Base-by-base conservation (phyloP, 1,140 invertebrate species). In the Leptonema lineaticorne region DNA sequence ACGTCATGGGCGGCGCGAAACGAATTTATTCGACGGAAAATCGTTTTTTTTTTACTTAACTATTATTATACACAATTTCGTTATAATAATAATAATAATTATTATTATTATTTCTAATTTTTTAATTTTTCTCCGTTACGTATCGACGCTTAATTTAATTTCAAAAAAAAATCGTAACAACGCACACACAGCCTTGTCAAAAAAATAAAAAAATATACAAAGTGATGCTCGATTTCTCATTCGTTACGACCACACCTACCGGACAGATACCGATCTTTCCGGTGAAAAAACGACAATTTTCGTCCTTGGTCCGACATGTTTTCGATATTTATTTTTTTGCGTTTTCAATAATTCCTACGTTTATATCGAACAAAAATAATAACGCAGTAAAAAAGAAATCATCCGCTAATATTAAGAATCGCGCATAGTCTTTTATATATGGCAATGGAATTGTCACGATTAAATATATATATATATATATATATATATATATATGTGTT, bases 231-330 rank as follows among this genome's bases (percentile, higher is more conserved):
- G 50, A 53, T 53, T 53, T 53, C 50, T 26, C n/a, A 53, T 53
- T 53, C 24, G 50, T 53, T 53, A 53, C 24, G 50, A 53, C 50
- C 50, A 53, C 50, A 53, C 50, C 50, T 53, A 26, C 37, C 37
- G 30, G 30, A 9, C 7, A 4, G 50, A 53, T 53, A 26, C 22
- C 22, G 9, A 53, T 53, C 50, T 53, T 53, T 53, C 50, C 50
- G 50, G 22, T 53, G 4, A 22, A 53, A 53, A 53, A 53, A 53
- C 50, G 50, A 53, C 50, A 26, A 26, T 26, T 24, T 53, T 26
- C 24, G 50, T 53, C 50, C 50, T 53, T 26, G 50, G 20, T 18
- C n/a, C 29, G 5, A 33, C 11, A 6, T 33, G 29, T 6, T 33
- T 33, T 33, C 29, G 11, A 11, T 11, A 33, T n/a, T n/a, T n/a